A percentile compares a stretch with the other conserved stretches of the same genome.
These are phyloP conservation scores for Brienomyrus longianalis DNA, from an alignment of 2,113 vertebrate species.

Conservation along the genomic window DNA sequence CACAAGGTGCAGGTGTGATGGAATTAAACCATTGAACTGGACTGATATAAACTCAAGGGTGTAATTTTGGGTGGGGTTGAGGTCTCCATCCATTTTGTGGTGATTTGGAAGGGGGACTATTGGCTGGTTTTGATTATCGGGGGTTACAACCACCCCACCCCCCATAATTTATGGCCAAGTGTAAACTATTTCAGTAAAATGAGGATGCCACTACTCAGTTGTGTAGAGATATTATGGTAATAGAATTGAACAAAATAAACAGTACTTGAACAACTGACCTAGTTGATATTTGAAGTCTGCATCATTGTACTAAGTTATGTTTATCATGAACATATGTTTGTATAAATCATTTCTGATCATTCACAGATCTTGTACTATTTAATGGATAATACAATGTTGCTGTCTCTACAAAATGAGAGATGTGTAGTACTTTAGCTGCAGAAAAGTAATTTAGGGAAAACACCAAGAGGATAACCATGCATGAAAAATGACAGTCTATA, in stretches of 20 bases:
- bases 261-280: not conserved
- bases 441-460: not conserved
- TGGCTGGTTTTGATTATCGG: no score
- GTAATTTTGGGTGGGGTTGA: no score
- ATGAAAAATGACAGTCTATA: not conserved
- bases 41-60: no score
- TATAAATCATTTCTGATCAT: not conserved
- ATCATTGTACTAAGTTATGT: not conserved
- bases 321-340: not conserved
- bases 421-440: not conserved
- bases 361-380: not conserved
- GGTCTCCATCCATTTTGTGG: no score
- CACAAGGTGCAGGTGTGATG: no score
- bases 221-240: not conserved
- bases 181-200: not conserved
- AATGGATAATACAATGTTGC: not conserved
- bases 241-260: not conserved
- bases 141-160: no score
- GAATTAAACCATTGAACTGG: no score
- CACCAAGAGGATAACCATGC: not conserved
- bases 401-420: not conserved
- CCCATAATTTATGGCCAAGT: no score
- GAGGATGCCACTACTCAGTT: not conserved
- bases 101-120: no score
- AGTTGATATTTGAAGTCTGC: not conserved